Base-by-base conservation (phyloP, 2,797 vertebrate genomes). In the Melanogrammus aeglefinus region DNA sequence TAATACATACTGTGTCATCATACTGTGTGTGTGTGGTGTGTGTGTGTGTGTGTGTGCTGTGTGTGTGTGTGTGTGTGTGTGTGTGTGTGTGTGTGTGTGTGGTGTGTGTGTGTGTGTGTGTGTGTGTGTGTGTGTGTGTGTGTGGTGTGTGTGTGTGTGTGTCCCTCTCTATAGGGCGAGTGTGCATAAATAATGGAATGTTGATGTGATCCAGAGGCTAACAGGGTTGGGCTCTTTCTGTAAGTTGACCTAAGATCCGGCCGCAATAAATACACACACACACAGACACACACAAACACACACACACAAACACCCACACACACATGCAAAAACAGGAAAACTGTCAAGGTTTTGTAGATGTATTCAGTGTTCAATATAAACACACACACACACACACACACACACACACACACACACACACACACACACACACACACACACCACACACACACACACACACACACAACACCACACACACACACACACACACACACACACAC, bases 381-480 rank as follows among this genome's bases (percentile, higher is more conserved):
- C 77, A 80, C 69, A 44, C 77, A 84, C 91, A 87, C 92, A 90
- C 91, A 92, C 93, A 86, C 87, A 78, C 75, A 81, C 57, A n/a
- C 79, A 63, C 79, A 77, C 73, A 82, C 44, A 80, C 36, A 73
- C 75, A 77, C 75, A 82, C 44, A 72, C 69, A 74, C 75, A 74
- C 73, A 75, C 31, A 75, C 76, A 27, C 69, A 27, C 80, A 81
- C 24, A 73, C 73, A n/a, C 35, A 75, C 44, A 80, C 81, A 78
- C 79, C 79, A 81, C 51, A 83, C 76, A 83, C 75, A 77, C 73
- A 79, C 73, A 79, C 18, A 76, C 73, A n/a, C n/a, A n/a, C n/a
- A n/a, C n/a, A n/a, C 1, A 80, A n/a, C n/a, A n/a, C n/a, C 69
- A 44, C 77, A 84, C 91, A 87, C 92, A 91, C 91, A 92, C 93